These are phyloP conservation scores for Trochalopteron elliotii DNA, from an alignment of 2,113 vertebrate species.

Conservation along the genomic window DNA sequence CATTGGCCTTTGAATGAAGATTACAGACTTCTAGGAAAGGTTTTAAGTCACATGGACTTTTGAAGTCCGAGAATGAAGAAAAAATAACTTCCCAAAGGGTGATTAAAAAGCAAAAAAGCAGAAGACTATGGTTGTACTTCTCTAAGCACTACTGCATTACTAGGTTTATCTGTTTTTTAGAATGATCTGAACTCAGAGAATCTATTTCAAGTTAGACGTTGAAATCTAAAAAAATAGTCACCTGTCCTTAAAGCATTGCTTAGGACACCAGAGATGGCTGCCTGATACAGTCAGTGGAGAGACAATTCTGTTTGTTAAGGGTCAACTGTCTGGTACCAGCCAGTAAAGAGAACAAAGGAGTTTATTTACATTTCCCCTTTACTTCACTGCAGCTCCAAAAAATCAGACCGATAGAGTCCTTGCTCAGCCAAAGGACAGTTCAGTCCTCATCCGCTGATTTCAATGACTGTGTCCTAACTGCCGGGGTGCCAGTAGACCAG, in stretches of 20 bases:
- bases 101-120: neutral
- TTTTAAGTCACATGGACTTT: neutral
- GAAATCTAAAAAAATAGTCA: neutral
- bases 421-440: neutral
- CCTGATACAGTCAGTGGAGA: neutral
- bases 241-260: neutral
- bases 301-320: neutral
- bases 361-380: neutral
- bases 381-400: neutral
- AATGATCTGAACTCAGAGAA: neutral
- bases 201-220: neutral
- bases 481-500: neutral
- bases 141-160: neutral
- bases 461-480: accelerated
- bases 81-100: neutral
- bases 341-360: neutral
- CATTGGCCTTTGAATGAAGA: neutral
- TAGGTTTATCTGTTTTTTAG: neutral
- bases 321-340: neutral
- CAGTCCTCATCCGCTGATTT: neutral
- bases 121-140: neutral
- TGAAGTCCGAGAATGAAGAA: neutral
- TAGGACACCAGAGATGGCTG: neutral
- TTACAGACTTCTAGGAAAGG: neutral
- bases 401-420: neutral